These are phyloP conservation scores for Temnothorax unifasciatus DNA, from an alignment of 2,888 invertebrate genomes.

Conservation along the genomic window DNA sequence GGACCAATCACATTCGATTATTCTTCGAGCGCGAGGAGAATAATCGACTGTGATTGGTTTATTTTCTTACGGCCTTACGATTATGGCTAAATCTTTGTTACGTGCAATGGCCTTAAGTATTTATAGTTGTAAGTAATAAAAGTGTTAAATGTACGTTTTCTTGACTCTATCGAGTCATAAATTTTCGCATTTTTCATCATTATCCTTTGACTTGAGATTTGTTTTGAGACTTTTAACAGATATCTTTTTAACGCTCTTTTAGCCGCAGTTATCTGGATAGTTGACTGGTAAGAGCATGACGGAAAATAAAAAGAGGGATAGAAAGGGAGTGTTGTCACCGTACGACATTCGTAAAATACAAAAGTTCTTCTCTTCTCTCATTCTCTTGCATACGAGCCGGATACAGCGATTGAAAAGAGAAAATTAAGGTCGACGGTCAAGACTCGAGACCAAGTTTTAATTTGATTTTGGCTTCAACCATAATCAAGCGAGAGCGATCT, in stretches of 20 bases:
- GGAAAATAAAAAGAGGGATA: too few species aligned
- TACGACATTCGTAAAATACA: too few species aligned
- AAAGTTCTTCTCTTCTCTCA: too few species aligned
- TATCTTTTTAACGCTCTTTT: neutral
- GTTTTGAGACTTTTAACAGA: neutral
- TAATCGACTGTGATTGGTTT: too few species aligned
- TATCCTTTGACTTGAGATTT: neutral
- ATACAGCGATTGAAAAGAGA: neutral
- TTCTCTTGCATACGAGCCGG: neutral
- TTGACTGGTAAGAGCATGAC: too few species aligned
- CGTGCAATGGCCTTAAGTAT: too few species aligned
- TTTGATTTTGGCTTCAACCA: neutral
- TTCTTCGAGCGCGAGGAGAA: too few species aligned
- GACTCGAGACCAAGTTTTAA: conserved; percentile 21
- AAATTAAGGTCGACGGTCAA: neutral
- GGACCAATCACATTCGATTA: too few species aligned
- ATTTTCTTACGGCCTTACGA: too few species aligned
- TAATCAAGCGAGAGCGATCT: neutral
- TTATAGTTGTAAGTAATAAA: neutral
- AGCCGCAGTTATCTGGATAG: too few species aligned
- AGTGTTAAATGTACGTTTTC: neutral
- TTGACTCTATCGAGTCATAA: neutral
- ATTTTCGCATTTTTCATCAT: neutral
- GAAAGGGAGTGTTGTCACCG: too few species aligned
- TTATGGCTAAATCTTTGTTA: too few species aligned